Evolutionary conservation across 1,140 invertebrate species (phyloP), one percentile per base, ranked within the genome.

Genomic region (Plutomurus gul): DNA sequence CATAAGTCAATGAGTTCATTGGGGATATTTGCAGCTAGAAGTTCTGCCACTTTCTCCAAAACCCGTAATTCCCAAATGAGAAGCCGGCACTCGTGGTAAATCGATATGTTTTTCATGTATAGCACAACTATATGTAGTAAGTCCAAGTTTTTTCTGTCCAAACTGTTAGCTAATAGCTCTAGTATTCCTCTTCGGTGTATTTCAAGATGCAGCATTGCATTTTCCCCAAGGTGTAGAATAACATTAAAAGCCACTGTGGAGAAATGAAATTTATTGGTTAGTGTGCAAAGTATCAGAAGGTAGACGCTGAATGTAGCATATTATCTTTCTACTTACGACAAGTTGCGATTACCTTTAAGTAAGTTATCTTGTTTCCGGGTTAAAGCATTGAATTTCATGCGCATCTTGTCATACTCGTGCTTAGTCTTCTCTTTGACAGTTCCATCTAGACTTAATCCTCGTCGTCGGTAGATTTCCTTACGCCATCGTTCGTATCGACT

Each of bases 161-260:
- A 89, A 36, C 93, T 92, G 84, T 93, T 94, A n/a, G 95, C 90
- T 8, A 99, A 88, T 86, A 98, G 91, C 30, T 91, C 91, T 2
- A 98, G 92, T 80, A 99, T 92, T 82, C 96, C 95, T 86, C 96
- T 95, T 81, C 96, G 95, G 6, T 94, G 91, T 95, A 99, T 99
- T 89, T 99, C 99, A 86, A 96, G 92, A 88, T 99, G 97, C 8
- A 98, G 87, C 72, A 88, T 94, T 16, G 94, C 90, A 88, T 99
- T 97, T 87, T 99, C 96, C 6, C 97, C 94, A 85, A 99, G 92
- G 87, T 99, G 98, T 22, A 98, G 87, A 51, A 99, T 87, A 80
- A 99, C 89, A 87, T 98, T 96, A 87, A 96, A 96, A 13, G 92
- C 91, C 72, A 94, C 93, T 88, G 77, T 77, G 86, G 81, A 25